Evolutionary conservation across 2,113 vertebrate genomes (phyloP).

Genomic region (Proteles cristata): DNA sequence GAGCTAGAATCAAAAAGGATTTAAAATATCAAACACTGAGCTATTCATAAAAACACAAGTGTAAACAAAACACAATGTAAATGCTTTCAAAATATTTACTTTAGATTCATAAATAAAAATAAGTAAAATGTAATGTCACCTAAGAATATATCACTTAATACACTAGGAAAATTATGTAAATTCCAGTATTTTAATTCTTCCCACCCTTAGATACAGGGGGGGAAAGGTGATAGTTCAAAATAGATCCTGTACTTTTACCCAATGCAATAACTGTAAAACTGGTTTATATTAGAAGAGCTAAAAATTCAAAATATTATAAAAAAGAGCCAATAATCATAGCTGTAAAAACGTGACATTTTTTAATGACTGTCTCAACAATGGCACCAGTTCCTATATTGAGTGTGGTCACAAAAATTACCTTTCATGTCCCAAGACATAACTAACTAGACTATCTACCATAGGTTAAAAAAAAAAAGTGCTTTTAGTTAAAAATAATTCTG

Average conservation of each 20-base stretch:
- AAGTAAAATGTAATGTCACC: background rate
- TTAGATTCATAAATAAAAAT: conserved; percentile 44
- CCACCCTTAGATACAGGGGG: background rate
- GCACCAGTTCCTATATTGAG: background rate
- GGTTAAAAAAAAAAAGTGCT: background rate
- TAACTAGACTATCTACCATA: background rate
- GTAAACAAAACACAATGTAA: background rate
- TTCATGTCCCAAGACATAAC: background rate
- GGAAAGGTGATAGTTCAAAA: background rate
- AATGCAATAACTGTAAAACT: conserved; percentile 6
- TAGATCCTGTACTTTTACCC: background rate
- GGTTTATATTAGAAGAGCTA: conserved; percentile 22
- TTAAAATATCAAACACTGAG: background rate
- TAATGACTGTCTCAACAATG: background rate
- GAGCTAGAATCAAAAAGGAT: background rate
- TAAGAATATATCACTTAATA: background rate
- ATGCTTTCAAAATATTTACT: background rate
- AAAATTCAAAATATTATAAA: conserved; percentile 20
- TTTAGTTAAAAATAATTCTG: conserved; percentile 20
- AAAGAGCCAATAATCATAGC: background rate
- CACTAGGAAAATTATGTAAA: background rate
- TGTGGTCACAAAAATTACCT: conserved; percentile 15
- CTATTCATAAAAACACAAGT: background rate
- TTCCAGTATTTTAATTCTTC: conserved; percentile 13
- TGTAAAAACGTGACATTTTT: conserved; percentile 2